These are phyloP conservation scores for Metaphire vulgaris DNA, from an alignment of 1,140 invertebrate genomes.

Conservation along the genomic window DNA sequence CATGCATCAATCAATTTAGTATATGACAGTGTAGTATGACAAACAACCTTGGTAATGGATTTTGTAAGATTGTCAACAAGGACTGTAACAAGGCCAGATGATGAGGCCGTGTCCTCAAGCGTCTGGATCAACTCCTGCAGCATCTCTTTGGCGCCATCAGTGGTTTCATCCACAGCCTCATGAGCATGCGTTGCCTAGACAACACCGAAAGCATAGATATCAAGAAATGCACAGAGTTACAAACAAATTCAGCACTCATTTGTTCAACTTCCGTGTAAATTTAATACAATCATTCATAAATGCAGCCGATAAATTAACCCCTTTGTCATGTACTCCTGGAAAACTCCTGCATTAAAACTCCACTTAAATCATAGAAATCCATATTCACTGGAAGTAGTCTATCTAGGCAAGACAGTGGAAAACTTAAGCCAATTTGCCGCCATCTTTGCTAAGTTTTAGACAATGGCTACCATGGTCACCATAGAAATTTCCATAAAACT, in stretches of 20 bases:
- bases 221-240: neutral
- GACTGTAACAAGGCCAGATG: constrained; percentile 67
- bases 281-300: neutral
- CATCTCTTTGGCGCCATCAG: constrained; percentile 69
- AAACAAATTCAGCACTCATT: neutral
- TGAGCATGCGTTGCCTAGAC: constrained; percentile 11
- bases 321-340: too few species aligned
- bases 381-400: too few species aligned
- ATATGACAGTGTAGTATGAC: neutral
- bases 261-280: neutral
- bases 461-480: too few species aligned
- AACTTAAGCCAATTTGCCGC: too few species aligned
- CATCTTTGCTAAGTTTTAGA: too few species aligned
- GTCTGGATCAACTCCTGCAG: constrained; percentile 72
- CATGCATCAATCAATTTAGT: neutral
- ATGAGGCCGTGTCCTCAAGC: constrained; percentile 75
- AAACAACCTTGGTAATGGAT: constrained; percentile 67
- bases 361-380: too few species aligned
- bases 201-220: neutral
- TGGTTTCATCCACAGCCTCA: constrained; percentile 62
- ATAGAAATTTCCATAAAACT: too few species aligned
- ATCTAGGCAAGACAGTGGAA: too few species aligned
- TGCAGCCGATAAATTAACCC: neutral
- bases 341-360: too few species aligned
- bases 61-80: constrained; percentile 83